These are phyloP conservation scores for Melinopterus prodromus DNA, from an alignment of 2,888 invertebrate genomes.

Conservation along the genomic window DNA sequence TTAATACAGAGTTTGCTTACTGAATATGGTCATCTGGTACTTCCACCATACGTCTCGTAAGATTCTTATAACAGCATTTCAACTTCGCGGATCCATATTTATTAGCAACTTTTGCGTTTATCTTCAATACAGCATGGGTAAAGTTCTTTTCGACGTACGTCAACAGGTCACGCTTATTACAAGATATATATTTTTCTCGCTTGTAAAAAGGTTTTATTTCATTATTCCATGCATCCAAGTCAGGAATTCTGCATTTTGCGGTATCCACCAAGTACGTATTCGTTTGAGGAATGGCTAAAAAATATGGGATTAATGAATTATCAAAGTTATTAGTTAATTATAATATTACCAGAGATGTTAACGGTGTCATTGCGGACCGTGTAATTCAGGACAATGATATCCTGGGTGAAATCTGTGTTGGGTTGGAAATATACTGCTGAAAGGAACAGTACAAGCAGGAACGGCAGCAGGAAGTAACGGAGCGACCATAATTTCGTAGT, in stretches of 20 bases:
- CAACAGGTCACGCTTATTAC: constrained; percentile 58
- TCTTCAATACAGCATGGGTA: constrained; percentile 52
- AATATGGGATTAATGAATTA: too few species aligned
- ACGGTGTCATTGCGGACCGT: constrained; percentile 5
- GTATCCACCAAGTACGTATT: constrained; percentile 65
- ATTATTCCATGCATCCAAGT: constrained; percentile 67
- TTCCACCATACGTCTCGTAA: constrained; percentile 45
- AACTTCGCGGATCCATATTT: constrained; percentile 33
- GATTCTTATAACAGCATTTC: constrained; percentile 49
- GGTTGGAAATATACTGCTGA: constrained; percentile 28
- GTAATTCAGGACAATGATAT: constrained; percentile 20
- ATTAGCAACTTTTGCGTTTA: constrained; percentile 48
- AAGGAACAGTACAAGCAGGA: constrained; percentile 28
- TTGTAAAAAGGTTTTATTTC: constrained; percentile 65
- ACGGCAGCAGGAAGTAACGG: constrained; percentile 19
- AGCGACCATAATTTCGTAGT: constrained; percentile 25
- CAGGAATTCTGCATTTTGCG: constrained; percentile 70
- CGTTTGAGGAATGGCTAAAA: neutral
- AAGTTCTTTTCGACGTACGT: constrained; percentile 53
- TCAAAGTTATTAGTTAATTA: neutral
- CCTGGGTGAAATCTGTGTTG: constrained; percentile 11
- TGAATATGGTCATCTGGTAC: constrained; percentile 44
- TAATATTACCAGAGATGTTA: neutral
- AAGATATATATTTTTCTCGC: constrained; percentile 64
- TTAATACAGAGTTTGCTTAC: constrained; percentile 39